Evolutionary conservation across 2,888 invertebrate species (phyloP), one percentile per base, ranked within the genome.

Genomic region (Morpho achilles): DNA sequence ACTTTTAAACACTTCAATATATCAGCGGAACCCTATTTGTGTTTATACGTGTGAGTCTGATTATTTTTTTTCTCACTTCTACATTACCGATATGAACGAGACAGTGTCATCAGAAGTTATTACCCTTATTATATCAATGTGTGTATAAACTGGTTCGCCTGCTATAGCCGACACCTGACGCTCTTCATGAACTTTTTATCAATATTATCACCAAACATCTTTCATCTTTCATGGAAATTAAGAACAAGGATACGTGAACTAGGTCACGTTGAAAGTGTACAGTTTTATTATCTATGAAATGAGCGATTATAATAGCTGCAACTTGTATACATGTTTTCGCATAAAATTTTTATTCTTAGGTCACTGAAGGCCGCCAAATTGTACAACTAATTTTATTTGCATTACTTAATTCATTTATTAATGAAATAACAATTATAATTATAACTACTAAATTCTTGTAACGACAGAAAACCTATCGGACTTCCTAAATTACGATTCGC

Each of bases 201-300:
- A 66, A 66, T 69, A 65, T 73, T 74, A 74, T 73, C 67, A 65
- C 69, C 63, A 67, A 65, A 68, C 66, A 67, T 73, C 56, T 68
- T 68, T 59, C 50, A 46, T 59, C 68, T 65, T 67, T 72, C 67
- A 65, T 63, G 62, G 64, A 72, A 74, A 84, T 77, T 79, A 76
- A 74, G 77, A 66, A 74, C 83, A 80, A 84, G 83, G 83, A 70
- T 75, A 69, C 59, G 8, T 22, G 65, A 82, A 73, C 67, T 80
- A 69, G 82, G 82, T 73, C 76, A 72, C 68, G 68, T 69, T 53
- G n/a, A 60, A 52, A 23, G 53, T 63, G 53, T 32, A 58, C 56
- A 56, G 22, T 46, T 23, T 42, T 53, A 9, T 53, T 56, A 56
- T 53, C 56, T 47, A 16, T 16, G 45, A 39, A 42, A 51, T 56